These are phyloP conservation scores for Sus cebifrons DNA, from an alignment of 2,797 vertebrate genomes.

Conservation along the genomic window DNA sequence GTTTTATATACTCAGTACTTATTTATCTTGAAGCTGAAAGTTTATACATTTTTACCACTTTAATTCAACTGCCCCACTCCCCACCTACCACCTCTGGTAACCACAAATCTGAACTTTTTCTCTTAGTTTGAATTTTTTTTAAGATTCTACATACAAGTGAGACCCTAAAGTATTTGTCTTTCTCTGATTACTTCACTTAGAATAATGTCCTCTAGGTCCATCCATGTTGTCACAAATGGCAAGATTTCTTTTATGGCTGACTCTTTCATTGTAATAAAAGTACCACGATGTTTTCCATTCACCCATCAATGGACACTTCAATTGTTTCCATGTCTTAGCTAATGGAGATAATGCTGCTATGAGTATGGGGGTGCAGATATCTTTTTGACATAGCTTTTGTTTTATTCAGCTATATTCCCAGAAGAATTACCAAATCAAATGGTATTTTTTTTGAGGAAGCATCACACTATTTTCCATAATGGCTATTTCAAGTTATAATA, in stretches of 20 bases:
- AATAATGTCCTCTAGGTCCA: background rate
- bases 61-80: too few relatives aligned
- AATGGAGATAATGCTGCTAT: background rate
- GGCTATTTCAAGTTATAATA: background rate
- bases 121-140: background rate
- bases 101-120: background rate
- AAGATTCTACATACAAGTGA: background rate
- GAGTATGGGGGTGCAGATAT: background rate
- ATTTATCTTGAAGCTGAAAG: too few relatives aligned
- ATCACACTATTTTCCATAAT: background rate
- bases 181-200: background rate
- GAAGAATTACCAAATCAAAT: background rate
- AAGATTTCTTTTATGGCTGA: background rate
- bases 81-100: background rate
- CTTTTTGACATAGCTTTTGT: background rate
- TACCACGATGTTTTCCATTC: background rate
- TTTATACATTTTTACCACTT: too few relatives aligned
- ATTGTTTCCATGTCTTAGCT: background rate
- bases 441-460: background rate
- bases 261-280: background rate
- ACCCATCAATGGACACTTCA: background rate
- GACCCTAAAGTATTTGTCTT: background rate
- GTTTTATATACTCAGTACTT: too few relatives aligned
- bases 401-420: background rate
- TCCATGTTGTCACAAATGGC: background rate